Base-by-base conservation (phyloP, 1,140 invertebrate genomes). In the Nephotettix cincticeps region DNA sequence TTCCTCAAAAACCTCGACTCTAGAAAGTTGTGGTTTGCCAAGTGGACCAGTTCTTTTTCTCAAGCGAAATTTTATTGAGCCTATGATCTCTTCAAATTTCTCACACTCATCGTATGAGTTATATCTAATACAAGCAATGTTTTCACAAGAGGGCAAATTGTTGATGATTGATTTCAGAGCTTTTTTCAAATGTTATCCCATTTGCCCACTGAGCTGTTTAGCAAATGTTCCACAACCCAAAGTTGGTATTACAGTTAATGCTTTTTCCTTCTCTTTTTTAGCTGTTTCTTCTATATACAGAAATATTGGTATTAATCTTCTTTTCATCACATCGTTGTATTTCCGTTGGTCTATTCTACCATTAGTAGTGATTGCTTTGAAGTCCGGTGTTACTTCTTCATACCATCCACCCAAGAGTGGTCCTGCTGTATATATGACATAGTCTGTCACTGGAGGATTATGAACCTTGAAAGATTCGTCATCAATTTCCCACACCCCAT, bases 211-310 rank as follows among this genome's bases (percentile, higher is more conserved):
- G 23, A 66, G 40, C 14, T 23, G 32, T 32, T 28, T 28, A 17
- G 64, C 64, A 66, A 66, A 66, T 11, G 23, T 17, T 66, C 64
- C 64, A 66, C 64, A 66, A 11, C 64, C 64, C 6, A 66, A 25
- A 32, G 29, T 30, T 17, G 64, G 64, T 21, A 66, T 32, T n/a
- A 36, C 32, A 17, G 40, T 30, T 36, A 66, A 1, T 36, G 64
- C 64, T 36, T 29, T 29, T 40, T 29, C 40, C 1, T 25, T 40
- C 1, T 66, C 9, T 14, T 19, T 66, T 19, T 66, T 66, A 17
- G 64, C 64, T 17, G 14, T 66, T 66, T 66, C 30, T 9, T 66
- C 28, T 32, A 23, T 23, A 28, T 66, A 66, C 3, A 36, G 19
- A 3, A 66, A 66, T 2, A 66, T 14, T 2, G 64, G 64, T 6